Evolutionary conservation across 1,140 invertebrate genomes (phyloP).

Genomic region (Paraescarpia echinospica): DNA sequence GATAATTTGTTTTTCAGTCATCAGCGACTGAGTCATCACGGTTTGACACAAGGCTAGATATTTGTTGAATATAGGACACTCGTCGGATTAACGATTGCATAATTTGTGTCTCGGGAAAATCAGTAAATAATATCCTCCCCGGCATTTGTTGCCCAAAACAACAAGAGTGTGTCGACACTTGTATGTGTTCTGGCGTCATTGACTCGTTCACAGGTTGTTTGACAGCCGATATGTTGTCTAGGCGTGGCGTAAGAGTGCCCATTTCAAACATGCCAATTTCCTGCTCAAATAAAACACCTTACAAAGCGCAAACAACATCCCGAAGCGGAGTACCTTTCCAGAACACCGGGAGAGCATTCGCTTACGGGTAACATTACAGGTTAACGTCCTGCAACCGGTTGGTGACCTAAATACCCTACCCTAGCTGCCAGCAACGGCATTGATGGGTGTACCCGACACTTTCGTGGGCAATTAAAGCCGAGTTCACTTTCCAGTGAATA

Average conservation of each 20-base stretch:
- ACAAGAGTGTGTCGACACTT: neutral
- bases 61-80: neutral
- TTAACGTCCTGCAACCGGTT: too few relatives aligned
- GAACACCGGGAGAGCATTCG: neutral
- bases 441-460: too few relatives aligned
- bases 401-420: too few relatives aligned
- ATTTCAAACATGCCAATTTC: neutral
- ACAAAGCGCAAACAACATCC: neutral
- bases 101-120: neutral
- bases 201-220: neutral
- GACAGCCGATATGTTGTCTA: neutral
- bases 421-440: too few relatives aligned
- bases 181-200: neutral
- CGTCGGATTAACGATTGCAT: neutral
- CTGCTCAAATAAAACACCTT: neutral
- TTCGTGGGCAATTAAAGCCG: too few relatives aligned
- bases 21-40: neutral
- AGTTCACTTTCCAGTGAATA: too few relatives aligned
- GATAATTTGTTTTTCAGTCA: neutral
- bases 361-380: neutral
- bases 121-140: neutral
- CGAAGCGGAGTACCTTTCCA: neutral
- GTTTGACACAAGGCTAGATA: neutral
- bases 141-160: neutral
- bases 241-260: neutral